Conservation (phyloP, 2,888 invertebrate genomes). For the Sphinx pinastri region DNA sequence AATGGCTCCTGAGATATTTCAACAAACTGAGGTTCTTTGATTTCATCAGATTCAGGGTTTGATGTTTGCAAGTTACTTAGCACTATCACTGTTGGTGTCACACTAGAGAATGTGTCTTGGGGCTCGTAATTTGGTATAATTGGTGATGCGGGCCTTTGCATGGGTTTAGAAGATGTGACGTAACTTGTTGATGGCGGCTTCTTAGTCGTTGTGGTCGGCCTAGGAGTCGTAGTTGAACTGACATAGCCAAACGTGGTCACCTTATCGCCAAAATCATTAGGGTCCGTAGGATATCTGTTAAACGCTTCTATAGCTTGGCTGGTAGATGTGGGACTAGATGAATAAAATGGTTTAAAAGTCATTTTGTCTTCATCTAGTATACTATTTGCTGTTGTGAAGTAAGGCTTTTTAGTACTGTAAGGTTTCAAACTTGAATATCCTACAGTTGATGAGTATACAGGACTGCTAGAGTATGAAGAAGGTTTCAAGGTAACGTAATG, state of each 20-base stretch:
- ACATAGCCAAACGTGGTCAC: conserved; percentile 73
- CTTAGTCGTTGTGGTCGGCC: conserved; percentile 62
- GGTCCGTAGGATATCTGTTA: conserved; percentile 74
- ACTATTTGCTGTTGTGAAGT: conserved; percentile 64
- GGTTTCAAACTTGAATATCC: conserved; percentile 44
- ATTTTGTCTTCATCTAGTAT: conserved; percentile 59
- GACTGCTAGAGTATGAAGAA: conserved; percentile 42
- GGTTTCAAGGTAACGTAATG: conserved; percentile 76
- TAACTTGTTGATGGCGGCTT: conserved; percentile 77
- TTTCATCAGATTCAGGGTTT: conserved; percentile 56
- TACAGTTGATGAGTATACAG: conserved; percentile 33
- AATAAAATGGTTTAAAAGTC: conserved; percentile 56
- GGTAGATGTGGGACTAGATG: conserved; percentile 72
- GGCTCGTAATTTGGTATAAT: conserved; percentile 62
- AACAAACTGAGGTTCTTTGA: conserved; percentile 68
- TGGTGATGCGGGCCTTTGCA: conserved; percentile 72
- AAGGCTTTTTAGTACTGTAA: conserved; percentile 50
- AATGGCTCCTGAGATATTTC: conserved; percentile 81
- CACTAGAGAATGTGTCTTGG: conserved; percentile 75
- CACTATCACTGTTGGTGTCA: conserved; percentile 78
- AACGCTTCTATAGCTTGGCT: conserved; percentile 78
- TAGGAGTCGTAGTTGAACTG: conserved; percentile 65
- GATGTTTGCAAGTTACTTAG: conserved; percentile 63
- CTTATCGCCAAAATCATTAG: conserved; percentile 67
- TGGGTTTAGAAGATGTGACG: conserved; percentile 74